Evolutionary conservation across 2,888 invertebrate species (phyloP).

Genomic region (Linyphia triangularis): DNA sequence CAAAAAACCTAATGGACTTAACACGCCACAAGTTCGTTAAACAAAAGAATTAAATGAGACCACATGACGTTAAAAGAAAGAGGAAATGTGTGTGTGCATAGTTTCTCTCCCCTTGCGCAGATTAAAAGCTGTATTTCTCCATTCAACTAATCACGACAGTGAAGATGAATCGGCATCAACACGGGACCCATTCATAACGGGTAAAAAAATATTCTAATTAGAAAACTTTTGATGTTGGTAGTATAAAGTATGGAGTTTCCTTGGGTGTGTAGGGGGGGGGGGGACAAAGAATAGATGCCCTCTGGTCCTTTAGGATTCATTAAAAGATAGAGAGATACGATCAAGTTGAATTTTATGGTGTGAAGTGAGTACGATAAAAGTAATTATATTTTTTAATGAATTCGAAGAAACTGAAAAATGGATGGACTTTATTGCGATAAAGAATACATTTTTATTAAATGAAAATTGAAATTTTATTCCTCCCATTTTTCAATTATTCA

Average conservation of each 20-base stretch:
- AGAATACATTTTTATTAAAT: no score
- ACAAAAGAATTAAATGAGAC: constrained; percentile 12
- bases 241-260: no score
- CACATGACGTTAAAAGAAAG: constrained; percentile 5
- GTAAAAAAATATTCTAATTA: constrained; percentile 44
- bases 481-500: no score
- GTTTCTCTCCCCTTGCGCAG: not conserved
- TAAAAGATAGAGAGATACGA: not conserved
- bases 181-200: constrained; percentile 1
- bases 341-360: not conserved
- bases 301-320: not conserved
- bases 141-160: constrained; percentile 32
- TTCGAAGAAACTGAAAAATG: not conserved
- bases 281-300: no score
- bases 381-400: not conserved
- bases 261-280: no score
- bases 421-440: no score
- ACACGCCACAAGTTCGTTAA: constrained; percentile 13
- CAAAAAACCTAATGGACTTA: not conserved
- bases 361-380: no score
- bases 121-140: not conserved
- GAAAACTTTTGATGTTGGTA: constrained; percentile 16
- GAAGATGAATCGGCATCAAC: not conserved
- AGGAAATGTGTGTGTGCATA: not conserved
- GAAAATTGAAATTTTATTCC: no score